phyloP scores from a whole-genome alignment of 2,888 invertebrate genomes.

The Lymantria monacha region DNA sequence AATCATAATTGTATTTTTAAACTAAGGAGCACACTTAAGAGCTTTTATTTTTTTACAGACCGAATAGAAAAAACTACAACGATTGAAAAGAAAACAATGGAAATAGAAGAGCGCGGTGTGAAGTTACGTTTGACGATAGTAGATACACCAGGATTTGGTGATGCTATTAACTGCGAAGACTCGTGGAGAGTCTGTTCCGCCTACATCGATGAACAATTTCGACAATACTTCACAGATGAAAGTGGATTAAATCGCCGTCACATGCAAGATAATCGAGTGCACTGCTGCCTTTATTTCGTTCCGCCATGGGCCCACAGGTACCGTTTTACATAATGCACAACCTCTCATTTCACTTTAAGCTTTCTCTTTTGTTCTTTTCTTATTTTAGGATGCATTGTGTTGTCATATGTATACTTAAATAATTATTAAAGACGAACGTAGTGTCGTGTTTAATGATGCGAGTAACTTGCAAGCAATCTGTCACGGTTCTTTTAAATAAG shows the following conservation, averaged over 20 bases:
- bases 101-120: conserved; percentile 96
- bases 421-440: conserved; percentile 19
- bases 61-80: conserved; percentile 87
- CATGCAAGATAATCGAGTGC: conserved; percentile 97
- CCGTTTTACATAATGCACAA: conserved; percentile 20
- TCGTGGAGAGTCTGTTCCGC: conserved; percentile 96
- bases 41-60: conserved; percentile 59
- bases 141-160: conserved; percentile 98
- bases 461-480: conserved; percentile 37
- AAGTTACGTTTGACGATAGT: conserved; percentile 94
- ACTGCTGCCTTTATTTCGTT: conserved; percentile 97
- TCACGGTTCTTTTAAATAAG: conserved; percentile 11
- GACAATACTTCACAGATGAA: conserved; percentile 93
- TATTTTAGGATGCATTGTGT: conserved; percentile 23
- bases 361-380: conserved; percentile 29
- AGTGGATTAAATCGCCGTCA: conserved; percentile 97
- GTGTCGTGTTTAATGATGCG: conserved; percentile 44
- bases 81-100: conserved; percentile 92
- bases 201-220: conserved; percentile 95
- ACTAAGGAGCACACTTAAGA: neutral
- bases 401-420: conserved; percentile 20
- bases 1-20: neutral
- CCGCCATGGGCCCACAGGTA: conserved; percentile 98
- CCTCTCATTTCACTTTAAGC: conserved; percentile 14
- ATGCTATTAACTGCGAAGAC: conserved; percentile 95